Evolutionary conservation across 2,113 vertebrate genomes (phyloP), one percentile per base, ranked within the genome.

Genomic region (Xenopus tropicalis): DNA sequence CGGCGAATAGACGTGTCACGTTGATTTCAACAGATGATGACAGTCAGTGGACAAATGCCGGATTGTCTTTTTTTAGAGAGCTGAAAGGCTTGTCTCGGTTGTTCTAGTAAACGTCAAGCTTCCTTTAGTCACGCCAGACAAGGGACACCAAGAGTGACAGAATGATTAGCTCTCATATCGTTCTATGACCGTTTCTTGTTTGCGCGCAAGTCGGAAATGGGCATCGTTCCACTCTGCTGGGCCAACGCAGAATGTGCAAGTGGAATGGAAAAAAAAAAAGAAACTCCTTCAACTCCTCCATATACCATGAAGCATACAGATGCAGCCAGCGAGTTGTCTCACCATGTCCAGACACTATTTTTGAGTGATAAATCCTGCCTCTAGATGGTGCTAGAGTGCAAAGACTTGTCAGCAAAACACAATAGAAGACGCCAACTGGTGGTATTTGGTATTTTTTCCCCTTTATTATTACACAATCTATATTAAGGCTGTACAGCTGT

Each of bases 11-110:
- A 87, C 77, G 81, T 84, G 78, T 80, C 77, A 77, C 72, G 77
- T 72, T 84, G 79, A 78, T 79, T 86, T 79, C 86, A 85, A 77
- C 70, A 84, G 71, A 80, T 78, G 72, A 82, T 88, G 79, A 73
- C 82, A 84, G 78, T 58, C 70, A 78, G 72, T 83, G 83, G 78
- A 78, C 79, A 68, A 80, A 72, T 69, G 82, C 78, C 79, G 78
- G 77, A 84, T 64, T 82, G 78, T 46, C 77, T 81, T 74, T 79
- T 74, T 79, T 82, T 83, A 81, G 81, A 83, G 77, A 72, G 59
- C 78, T 13, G 80, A 81, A 82, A 83, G 74, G 48, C 68, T 72
- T 76, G 76, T 77, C 77, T 84, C 43, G 58, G 82, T 75, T 85
- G 77, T 74, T 85, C 76, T 78, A 79, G 6, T 68, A 73, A 79